phyloP scores from a whole-genome alignment of 2,888 invertebrate species.

The Caenorhabditis panamensis region DNA sequence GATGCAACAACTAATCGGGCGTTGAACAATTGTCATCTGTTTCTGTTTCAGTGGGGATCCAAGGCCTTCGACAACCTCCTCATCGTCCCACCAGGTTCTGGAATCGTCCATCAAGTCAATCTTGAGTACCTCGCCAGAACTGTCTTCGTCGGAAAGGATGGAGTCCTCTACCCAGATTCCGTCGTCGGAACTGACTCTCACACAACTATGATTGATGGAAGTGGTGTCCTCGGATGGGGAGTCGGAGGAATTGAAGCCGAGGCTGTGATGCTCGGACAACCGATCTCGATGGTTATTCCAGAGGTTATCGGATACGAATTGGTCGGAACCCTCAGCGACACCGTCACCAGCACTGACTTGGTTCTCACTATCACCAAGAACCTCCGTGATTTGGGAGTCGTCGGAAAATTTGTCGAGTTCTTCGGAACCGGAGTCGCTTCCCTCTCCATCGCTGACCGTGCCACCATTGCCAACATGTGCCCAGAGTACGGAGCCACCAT shows the following conservation, averaged over 20 bases:
- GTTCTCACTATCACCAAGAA: slow-evolving; percentile 97
- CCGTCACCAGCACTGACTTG: slow-evolving; percentile 95
- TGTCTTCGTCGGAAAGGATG: slow-evolving; percentile 80
- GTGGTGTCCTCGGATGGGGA: slow-evolving; percentile 94
- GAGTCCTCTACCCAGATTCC: slow-evolving; percentile 89
- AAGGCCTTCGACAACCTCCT: slow-evolving; percentile 95
- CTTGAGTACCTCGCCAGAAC: slow-evolving; percentile 85
- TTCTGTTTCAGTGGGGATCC: slow-evolving; percentile 90
- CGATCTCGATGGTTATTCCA: slow-evolving; percentile 89
- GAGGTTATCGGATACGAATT: slow-evolving; percentile 93
- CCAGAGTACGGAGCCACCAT: slow-evolving; percentile 96
- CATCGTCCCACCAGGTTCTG: slow-evolving; percentile 97
- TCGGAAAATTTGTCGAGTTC: slow-evolving; percentile 99
- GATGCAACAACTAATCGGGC: slow-evolving; percentile 4
- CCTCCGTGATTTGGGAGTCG: slow-evolving; percentile 93
- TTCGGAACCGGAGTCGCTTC: slow-evolving; percentile 94
- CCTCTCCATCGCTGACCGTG: slow-evolving; percentile 93
- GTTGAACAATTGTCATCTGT: slow-evolving; percentile 35
- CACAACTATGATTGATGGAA: slow-evolving; percentile 92
- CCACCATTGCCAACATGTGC: slow-evolving; percentile 99
- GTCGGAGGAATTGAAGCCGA: slow-evolving; percentile 94
- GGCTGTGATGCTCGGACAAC: slow-evolving; percentile 98
- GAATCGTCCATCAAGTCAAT: slow-evolving; percentile 98
- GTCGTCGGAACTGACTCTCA: slow-evolving; percentile 98
- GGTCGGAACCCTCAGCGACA: slow-evolving; percentile 88